phyloP scores from a whole-genome alignment of 1,140 invertebrate genomes.

The Papilio helenus region DNA sequence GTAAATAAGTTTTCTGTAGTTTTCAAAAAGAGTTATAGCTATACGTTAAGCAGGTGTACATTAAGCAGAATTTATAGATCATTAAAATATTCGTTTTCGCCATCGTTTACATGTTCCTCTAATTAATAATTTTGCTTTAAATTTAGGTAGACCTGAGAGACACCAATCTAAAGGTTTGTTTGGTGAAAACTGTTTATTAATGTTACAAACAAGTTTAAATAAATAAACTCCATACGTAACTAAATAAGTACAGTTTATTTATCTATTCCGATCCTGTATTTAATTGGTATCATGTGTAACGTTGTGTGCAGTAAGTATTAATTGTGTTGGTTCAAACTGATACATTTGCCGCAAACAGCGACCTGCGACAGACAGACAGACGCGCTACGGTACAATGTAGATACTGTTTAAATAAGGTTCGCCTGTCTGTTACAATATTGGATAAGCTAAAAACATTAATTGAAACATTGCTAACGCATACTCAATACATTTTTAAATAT shows the following conservation, averaged over 20 bases:
- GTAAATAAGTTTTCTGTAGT: too few species aligned
- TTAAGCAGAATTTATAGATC: too few species aligned
- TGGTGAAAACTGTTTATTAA: too few species aligned
- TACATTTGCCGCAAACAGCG: background rate
- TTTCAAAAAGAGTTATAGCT: too few species aligned
- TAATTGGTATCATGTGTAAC: background rate
- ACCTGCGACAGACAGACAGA: background rate
- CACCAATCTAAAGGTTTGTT: too few species aligned
- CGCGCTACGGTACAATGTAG: background rate
- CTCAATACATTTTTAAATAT: background rate
- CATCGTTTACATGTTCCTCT: too few species aligned
- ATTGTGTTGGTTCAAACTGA: constrained; percentile 1
- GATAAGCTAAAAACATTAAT: background rate
- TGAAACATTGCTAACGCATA: background rate
- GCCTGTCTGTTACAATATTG: background rate
- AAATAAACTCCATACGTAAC: too few species aligned
- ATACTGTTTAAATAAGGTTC: background rate
- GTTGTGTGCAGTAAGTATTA: background rate
- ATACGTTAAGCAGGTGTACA: too few species aligned
- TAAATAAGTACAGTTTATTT: background rate
- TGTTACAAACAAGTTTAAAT: too few species aligned
- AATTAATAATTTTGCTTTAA: too few species aligned
- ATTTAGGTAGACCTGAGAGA: too few species aligned
- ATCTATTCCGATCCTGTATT: background rate
- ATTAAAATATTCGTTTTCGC: too few species aligned